These are phyloP conservation scores for Scolopax rusticola DNA, from an alignment of 2,797 vertebrate genomes.

Conservation along the genomic window DNA sequence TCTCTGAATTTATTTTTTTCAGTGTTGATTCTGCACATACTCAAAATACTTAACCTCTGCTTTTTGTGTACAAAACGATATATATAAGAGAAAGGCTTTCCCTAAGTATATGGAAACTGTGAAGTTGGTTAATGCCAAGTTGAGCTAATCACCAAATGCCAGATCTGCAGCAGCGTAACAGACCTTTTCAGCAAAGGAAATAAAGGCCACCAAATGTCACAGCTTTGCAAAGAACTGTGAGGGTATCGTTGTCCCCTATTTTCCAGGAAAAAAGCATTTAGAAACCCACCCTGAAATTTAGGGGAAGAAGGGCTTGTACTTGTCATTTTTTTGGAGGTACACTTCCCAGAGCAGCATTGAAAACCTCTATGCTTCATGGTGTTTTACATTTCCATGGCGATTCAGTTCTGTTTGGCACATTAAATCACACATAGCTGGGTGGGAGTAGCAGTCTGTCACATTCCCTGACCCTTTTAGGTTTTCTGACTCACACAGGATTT, in stretches of 20 bases:
- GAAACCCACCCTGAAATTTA: neutral
- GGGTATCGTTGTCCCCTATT: neutral
- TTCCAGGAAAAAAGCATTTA: neutral
- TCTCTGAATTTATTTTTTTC: neutral
- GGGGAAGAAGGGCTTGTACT: neutral
- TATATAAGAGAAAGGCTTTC: neutral
- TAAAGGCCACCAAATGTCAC: neutral
- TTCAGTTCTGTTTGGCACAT: neutral
- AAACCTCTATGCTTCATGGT: neutral
- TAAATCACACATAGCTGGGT: neutral
- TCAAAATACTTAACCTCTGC: neutral
- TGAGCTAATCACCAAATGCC: neutral
- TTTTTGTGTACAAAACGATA: neutral
- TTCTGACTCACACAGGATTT: neutral
- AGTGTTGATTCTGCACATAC: accelerated
- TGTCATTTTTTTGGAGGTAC: neutral
- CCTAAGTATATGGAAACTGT: neutral
- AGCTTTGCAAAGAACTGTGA: neutral
- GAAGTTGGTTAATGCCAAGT: neutral
- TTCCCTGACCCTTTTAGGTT: neutral
- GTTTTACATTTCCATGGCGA: neutral
- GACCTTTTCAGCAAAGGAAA: neutral
- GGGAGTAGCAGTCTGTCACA: neutral
- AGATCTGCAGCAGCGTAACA: neutral
- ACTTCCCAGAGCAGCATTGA: neutral